phyloP scores from a whole-genome alignment of 2,113 vertebrate species.

The Struthio camelus region DNA sequence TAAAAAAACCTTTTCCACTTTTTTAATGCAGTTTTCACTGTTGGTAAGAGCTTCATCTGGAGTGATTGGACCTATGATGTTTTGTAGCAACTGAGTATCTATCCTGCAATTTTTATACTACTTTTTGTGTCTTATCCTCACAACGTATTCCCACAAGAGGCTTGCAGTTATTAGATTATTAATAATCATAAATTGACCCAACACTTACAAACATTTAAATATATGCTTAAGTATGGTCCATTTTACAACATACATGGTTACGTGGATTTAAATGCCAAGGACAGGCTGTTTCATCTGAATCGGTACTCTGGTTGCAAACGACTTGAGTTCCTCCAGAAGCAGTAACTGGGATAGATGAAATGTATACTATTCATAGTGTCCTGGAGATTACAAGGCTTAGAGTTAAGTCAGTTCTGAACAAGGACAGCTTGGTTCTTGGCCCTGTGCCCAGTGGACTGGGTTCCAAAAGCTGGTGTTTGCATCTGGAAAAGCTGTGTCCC shows the following conservation, averaged over 20 bases:
- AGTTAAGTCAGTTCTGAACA: background rate
- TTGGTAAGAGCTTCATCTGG: background rate
- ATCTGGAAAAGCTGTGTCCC: background rate
- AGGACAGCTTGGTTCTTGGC: background rate
- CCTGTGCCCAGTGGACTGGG: accelerated
- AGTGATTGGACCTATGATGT: background rate
- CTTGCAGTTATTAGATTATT: background rate
- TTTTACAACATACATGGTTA: too few species aligned
- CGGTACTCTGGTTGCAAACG: background rate
- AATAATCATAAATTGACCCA: background rate
- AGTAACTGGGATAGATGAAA: background rate
- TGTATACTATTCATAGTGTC: accelerated
- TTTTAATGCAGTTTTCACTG: background rate
- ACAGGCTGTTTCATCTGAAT: background rate
- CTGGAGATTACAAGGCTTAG: background rate
- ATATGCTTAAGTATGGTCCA: background rate
- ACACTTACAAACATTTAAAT: background rate
- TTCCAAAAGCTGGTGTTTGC: background rate
- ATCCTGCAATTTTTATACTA: background rate
- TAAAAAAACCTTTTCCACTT: background rate
- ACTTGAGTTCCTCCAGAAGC: background rate
- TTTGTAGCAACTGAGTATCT: background rate
- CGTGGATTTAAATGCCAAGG: background rate
- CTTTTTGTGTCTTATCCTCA: background rate
- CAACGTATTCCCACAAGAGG: background rate